Percentiles rank a stretch among this genome's conserved stretches.
These are phyloP conservation scores for Centropus unirufus DNA, from an alignment of 2,113 vertebrate genomes.

Conservation along the genomic window DNA sequence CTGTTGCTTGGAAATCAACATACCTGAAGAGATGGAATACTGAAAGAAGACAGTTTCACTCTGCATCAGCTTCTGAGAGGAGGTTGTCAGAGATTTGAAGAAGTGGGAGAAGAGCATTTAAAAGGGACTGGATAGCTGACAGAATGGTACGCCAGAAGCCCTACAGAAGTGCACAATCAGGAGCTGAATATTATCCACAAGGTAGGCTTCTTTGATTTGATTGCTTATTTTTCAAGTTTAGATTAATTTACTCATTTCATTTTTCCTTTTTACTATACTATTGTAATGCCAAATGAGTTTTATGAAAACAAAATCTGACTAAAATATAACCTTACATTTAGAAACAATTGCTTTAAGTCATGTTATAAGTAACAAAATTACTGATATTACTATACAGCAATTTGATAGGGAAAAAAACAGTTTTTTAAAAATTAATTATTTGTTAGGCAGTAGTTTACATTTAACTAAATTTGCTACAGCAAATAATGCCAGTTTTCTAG, in stretches of 20 bases:
- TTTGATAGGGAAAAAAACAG: neutral
- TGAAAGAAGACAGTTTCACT: slow-evolving; percentile 64
- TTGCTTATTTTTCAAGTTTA: neutral
- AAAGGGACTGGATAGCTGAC: neutral
- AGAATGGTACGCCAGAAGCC: neutral
- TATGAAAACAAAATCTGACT: neutral
- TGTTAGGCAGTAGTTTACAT: neutral
- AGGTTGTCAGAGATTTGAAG: neutral
- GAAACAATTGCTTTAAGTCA: neutral
- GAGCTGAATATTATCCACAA: neutral
- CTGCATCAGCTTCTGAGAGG: slow-evolving; percentile 19
- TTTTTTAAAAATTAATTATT: neutral
- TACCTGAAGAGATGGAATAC: slow-evolving; percentile 19
- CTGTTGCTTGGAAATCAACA: slow-evolving; percentile 48
- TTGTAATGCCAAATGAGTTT: neutral
- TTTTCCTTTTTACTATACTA: neutral
- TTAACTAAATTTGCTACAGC: neutral
- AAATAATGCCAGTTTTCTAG: neutral
- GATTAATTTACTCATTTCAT: neutral
- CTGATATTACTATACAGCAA: neutral
- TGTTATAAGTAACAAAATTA: neutral
- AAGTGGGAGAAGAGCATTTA: slow-evolving; percentile 30
- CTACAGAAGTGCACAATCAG: neutral
- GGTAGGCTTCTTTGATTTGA: slow-evolving; percentile 21
- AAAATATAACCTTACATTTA: neutral